Base-by-base conservation (phyloP, 1,140 invertebrate genomes). In the Metaphire vulgaris region DNA sequence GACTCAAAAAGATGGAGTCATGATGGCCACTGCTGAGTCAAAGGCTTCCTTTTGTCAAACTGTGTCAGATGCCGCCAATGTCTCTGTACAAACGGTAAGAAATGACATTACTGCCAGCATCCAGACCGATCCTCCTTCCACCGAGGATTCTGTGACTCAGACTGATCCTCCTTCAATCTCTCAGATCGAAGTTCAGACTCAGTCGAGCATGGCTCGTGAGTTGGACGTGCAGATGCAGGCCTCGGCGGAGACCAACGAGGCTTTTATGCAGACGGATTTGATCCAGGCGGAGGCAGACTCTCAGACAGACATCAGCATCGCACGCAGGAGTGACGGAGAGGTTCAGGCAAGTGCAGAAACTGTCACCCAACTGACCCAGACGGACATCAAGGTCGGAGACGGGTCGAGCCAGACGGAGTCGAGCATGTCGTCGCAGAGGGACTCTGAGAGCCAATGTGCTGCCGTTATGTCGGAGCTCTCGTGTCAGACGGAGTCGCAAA, bases 161-260 rank as follows among this genome's bases (percentile, higher is more conserved):
- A 56, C 41, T 21, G 41, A 56, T 56, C 41, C 41, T 6, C 41
- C 21, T 6, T 21, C 6, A 21, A 56, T 56, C 41, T 6, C 6
- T 6, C 6, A 6, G 41, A 56, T 56, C 41, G 41, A 70, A 56
- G 67, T 74, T 1, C 71, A 77, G 76, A 74, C 72, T 0, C 34
- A 41, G n/a, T 64, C 41, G 26, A 77, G 76, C 72, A 77, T 74
- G 71, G 33, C 66, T 1, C 34, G 74, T 34, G 33, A 33, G 71
- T 33, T 28, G 28, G 76, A 76, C 56, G 30, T 28, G 28, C 68
- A 76, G 32, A 66, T 41, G n/a, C 76, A 77, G 67, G 71, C 41
- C 6, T n/a, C 28, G 15, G 32, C 64, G 28, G 75, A 76, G 31
- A 65, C 28, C 0, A 68, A 28, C 12, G 70, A 15, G 14, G 21